Conservation (phyloP, 2,113 vertebrate species). For the Salvelinus namaycush region DNA sequence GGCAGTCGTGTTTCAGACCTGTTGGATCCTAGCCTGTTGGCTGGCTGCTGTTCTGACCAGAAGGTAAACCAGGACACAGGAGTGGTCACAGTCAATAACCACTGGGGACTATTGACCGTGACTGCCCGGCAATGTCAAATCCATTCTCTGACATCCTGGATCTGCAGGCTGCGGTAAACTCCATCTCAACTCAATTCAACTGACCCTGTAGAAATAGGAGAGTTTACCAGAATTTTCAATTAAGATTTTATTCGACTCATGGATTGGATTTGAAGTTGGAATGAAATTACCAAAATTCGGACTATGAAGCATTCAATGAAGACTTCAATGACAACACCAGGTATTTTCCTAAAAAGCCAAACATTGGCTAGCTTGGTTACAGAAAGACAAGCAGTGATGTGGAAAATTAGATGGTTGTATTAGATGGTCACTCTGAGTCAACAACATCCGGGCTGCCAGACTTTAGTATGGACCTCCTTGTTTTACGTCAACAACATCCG, state of each 20-base stretch:
- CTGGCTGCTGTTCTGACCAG: constrained; percentile 19
- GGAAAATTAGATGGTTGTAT: constrained; percentile 5
- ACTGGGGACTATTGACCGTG: constrained; percentile 41
- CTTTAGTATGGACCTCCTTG: too few relatives aligned
- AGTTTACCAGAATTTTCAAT: background rate
- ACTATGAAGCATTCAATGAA: background rate
- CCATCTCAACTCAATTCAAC: background rate
- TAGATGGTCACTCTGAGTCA: background rate
- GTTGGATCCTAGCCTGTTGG: constrained; percentile 17
- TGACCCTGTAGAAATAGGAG: background rate
- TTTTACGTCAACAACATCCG: background rate
- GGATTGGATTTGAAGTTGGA: too few relatives aligned
- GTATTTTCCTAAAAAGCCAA: background rate
- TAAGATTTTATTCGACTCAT: background rate
- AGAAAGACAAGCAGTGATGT: constrained; percentile 4
- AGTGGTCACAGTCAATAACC: constrained; percentile 43
- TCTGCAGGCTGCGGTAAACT: background rate
- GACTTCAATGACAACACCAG: background rate
- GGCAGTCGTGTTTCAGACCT: constrained; percentile 1
- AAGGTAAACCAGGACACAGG: constrained; percentile 30
- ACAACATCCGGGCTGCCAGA: too few relatives aligned
- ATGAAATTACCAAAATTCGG: background rate
- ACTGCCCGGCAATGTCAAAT: constrained; percentile 9
- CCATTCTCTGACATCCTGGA: background rate
- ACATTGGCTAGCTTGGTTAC: background rate